A percentile compares a stretch with the other conserved stretches of the same genome.
These are phyloP conservation scores for Centropus bengalensis DNA, from an alignment of 2,113 vertebrate species.

Conservation along the genomic window DNA sequence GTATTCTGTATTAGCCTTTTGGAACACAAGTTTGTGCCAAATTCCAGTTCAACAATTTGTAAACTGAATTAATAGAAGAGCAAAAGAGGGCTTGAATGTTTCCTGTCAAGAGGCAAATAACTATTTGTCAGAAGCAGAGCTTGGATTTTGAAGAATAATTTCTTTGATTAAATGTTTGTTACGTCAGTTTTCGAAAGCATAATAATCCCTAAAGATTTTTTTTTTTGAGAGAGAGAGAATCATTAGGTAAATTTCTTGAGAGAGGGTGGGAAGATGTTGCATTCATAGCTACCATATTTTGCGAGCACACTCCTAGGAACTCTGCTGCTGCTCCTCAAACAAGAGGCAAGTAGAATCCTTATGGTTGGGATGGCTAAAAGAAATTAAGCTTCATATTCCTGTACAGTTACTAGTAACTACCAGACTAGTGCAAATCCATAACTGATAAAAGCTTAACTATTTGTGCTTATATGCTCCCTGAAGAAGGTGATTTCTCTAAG, in stretches of 20 bases:
- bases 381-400: neutral
- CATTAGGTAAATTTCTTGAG: neutral
- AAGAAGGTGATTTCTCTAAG: neutral
- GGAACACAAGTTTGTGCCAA: neutral
- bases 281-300: neutral
- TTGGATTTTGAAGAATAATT: slow-evolving; percentile 1
- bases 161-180: neutral
- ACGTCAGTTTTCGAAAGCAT: neutral
- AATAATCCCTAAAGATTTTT: neutral
- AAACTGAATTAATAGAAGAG: neutral
- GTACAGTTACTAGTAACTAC: neutral
- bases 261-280: neutral
- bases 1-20: neutral
- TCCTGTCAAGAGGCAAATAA: neutral
- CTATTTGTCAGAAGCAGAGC: neutral
- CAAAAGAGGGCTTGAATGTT: neutral
- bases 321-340: neutral
- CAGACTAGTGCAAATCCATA: neutral
- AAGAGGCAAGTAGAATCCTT: neutral
- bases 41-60: neutral
- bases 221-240: neutral
- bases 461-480: neutral
- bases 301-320: neutral
- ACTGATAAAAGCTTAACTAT: neutral
- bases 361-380: neutral